Evolutionary conservation across 2,113 vertebrate species (phyloP), one percentile per base, ranked within the genome.

Genomic region (Ornithorhynchus anatinus): DNA sequence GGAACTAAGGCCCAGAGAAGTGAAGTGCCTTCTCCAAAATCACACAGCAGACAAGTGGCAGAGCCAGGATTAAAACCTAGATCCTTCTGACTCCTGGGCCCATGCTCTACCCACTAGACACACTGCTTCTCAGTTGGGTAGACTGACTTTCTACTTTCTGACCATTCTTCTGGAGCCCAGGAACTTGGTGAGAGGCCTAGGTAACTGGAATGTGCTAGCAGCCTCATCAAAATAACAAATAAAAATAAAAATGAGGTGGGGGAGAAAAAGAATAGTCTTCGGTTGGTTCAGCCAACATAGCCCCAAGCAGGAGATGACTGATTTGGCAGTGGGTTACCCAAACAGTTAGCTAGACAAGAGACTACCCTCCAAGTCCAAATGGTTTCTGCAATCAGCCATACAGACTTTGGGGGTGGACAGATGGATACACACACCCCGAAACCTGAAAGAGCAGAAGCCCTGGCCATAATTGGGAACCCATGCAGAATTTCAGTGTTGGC

Each of bases 101-200:
- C n/a, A n/a, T n/a, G n/a, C n/a, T n/a, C n/a, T n/a, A n/a, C n/a
- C n/a, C n/a, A n/a, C n/a, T n/a, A n/a, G n/a, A n/a, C n/a, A n/a
- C n/a, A n/a, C n/a, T n/a, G n/a, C n/a, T n/a, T n/a, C n/a, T n/a
- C n/a, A n/a, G n/a, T 77, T 88, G 86, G 84, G 88, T 92, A 91
- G 89, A 68, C 86, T 70, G 84, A 80, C 62, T 85, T 88, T 84
- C 88, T 80, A 80, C 86, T 84, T 88, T 86, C 81, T 84, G 74
- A 59, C 84, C 84, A 87, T 91, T 89, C 81, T 89, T 84, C 72
- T 77, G 62, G 59, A 77, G 43, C 89, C 68, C 68, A 84, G 79
- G 85, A 87, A 42, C 14, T 53, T 90, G 87, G 88, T 80, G 72
- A 69, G 79, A 60, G 79, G 65, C 72, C 80, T n/a, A n/a, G n/a